Evolutionary conservation across 2,797 vertebrate genomes (phyloP).

Genomic region (Cheirogaleus major): DNA sequence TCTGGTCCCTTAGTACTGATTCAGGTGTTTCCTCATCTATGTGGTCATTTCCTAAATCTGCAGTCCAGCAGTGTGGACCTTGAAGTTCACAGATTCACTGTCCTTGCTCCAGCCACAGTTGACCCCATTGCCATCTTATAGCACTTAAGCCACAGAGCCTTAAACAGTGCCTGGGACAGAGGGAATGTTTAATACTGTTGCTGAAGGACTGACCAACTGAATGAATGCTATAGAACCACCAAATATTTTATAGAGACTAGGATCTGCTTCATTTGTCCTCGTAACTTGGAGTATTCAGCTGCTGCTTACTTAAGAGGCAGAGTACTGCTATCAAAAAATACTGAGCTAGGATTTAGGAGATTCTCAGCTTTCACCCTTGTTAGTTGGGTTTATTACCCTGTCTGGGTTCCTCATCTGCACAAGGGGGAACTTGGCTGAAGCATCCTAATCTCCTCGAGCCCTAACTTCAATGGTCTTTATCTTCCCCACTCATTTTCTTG

Average conservation of each 20-base stretch:
- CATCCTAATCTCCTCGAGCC: background rate
- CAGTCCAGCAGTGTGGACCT: background rate
- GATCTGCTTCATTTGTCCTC: background rate
- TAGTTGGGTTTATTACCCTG: background rate
- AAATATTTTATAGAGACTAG: background rate
- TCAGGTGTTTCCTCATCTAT: background rate
- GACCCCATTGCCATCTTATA: fast-evolving
- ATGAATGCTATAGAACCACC: background rate
- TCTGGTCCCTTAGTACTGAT: background rate
- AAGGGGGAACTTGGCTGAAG: background rate
- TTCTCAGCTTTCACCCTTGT: background rate
- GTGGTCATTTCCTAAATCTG: background rate
- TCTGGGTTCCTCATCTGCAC: background rate
- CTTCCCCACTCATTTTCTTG: background rate
- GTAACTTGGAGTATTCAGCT: background rate
- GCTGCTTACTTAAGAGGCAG: background rate
- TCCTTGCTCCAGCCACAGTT: background rate
- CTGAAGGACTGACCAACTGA: background rate
- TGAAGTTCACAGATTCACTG: background rate
- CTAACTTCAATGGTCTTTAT: background rate
- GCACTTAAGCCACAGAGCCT: background rate
- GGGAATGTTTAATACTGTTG: background rate
- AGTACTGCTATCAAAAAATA: background rate
- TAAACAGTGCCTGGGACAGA: background rate
- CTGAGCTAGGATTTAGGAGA: background rate